A percentile compares a stretch with the other conserved stretches of the same genome.
phyloP scores from a whole-genome alignment of 2,797 vertebrate genomes.

The Myotis planiceps region DNA sequence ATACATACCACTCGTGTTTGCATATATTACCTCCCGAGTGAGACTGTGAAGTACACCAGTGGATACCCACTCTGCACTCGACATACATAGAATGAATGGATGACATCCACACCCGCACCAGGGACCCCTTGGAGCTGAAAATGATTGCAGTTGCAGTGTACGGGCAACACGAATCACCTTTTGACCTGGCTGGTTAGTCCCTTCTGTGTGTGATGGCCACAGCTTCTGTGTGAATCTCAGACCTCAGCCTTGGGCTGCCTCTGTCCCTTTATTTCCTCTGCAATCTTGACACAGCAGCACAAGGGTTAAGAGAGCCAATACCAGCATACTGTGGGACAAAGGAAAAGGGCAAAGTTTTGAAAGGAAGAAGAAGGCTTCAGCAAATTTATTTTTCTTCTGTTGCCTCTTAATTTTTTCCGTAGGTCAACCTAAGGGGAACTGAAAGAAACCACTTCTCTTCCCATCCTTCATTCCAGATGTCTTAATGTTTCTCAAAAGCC shows the following conservation, averaged over 20 bases:
- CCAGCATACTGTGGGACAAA: neutral
- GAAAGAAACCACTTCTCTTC: neutral
- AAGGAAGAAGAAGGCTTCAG: neutral
- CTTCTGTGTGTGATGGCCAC: neutral
- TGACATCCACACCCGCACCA: neutral
- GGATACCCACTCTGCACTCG: neutral
- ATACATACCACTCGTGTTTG: neutral
- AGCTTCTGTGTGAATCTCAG: neutral
- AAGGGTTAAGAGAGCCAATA: neutral
- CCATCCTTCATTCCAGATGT: neutral
- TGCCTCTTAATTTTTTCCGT: neutral
- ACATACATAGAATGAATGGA: neutral
- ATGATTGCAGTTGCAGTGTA: neutral
- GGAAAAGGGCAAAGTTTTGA: neutral
- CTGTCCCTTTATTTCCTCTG: neutral
- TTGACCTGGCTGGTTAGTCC: neutral
- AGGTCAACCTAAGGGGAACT: neutral
- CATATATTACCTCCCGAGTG: neutral
- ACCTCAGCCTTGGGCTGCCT: neutral
- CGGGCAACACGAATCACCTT: neutral
- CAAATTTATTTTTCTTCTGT: neutral
- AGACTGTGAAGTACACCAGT: neutral
- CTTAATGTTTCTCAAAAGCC: neutral
- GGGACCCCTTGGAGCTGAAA: neutral
- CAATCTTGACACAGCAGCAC: neutral